phyloP scores from a whole-genome alignment of 2,113 vertebrate species.

The Steatornis caripensis region DNA sequence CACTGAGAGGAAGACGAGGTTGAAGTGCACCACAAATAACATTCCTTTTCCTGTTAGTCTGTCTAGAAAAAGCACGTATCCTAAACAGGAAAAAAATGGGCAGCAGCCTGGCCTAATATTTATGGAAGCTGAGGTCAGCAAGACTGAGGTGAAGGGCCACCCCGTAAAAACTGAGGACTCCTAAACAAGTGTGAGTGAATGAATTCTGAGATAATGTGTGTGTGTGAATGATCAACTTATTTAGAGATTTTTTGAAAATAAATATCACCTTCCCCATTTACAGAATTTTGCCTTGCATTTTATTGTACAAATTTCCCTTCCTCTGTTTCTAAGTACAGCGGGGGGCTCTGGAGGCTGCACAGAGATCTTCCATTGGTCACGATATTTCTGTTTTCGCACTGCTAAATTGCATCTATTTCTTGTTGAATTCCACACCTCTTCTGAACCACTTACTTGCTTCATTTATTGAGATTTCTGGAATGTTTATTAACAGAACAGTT shows the following conservation, averaged over 20 bases:
- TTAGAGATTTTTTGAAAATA: background rate
- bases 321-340: background rate
- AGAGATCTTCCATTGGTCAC: background rate
- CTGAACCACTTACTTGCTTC: background rate
- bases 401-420: background rate
- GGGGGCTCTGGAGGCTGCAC: background rate
- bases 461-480: background rate
- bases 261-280: background rate
- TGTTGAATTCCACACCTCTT: background rate
- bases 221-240: background rate
- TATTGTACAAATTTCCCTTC: background rate
- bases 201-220: background rate
- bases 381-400: background rate
- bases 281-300: background rate
- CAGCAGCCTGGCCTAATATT: background rate
- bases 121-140: background rate
- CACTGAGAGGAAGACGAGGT: fast-evolving
- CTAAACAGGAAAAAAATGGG: background rate
- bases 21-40: background rate
- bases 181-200: background rate
- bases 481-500: background rate
- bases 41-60: background rate
- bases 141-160: background rate
- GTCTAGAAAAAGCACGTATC: background rate
- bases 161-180: background rate